These are phyloP conservation scores for Hydropotes inermis DNA, from an alignment of 2,113 vertebrate genomes.

Conservation along the genomic window DNA sequence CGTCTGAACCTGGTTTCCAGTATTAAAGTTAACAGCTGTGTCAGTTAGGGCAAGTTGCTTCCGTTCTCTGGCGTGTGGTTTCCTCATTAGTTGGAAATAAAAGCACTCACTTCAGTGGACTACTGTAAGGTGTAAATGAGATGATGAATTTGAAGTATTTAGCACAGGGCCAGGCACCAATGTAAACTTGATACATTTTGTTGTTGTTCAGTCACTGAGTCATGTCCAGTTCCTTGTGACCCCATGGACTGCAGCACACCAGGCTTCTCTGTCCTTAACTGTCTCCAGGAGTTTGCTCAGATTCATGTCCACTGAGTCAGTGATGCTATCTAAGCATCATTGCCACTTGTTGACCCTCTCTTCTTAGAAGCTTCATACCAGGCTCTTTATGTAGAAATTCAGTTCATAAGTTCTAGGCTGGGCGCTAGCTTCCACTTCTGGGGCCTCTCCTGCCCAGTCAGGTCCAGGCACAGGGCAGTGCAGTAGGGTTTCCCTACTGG, in stretches of 20 bases:
- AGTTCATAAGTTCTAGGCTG: not conserved
- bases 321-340: not conserved
- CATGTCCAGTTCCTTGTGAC: not conserved
- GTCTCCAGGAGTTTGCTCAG: not conserved
- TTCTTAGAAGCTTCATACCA: not conserved
- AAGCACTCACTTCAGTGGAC: not conserved
- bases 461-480: not conserved
- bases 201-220: not conserved
- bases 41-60: not conserved
- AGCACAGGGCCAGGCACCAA: not conserved
- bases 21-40: not conserved
- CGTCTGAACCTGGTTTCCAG: constrained; percentile 16
- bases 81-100: not conserved
- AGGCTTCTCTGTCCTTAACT: not conserved
- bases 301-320: not conserved
- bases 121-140: not conserved
- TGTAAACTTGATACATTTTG: not conserved
- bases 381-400: not conserved
- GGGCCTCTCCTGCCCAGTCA: not conserved
- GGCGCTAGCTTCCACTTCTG: not conserved
- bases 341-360: not conserved
- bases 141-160: not conserved
- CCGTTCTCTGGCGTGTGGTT: not conserved
- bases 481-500: not conserved
- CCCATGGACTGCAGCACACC: not conserved